phyloP scores from a whole-genome alignment of 2,797 vertebrate species.

The Choloepus didactylus region DNA sequence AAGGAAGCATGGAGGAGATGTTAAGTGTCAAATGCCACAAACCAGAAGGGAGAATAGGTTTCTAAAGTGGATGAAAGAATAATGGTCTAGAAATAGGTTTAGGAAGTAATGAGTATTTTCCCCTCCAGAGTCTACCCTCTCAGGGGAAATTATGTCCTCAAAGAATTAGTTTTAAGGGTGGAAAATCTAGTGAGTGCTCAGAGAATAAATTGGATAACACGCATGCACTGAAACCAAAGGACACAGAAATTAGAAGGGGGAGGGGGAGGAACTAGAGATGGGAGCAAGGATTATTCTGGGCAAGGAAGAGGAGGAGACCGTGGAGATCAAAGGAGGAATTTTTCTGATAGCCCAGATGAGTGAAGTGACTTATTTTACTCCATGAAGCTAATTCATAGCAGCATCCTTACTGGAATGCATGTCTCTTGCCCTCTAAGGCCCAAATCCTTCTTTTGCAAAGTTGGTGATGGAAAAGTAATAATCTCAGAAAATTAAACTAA shows the following conservation, averaged over 20 bases:
- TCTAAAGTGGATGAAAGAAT: background rate
- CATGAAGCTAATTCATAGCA: background rate
- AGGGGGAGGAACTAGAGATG: background rate
- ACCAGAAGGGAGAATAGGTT: background rate
- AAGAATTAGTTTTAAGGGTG: background rate
- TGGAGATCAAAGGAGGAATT: background rate
- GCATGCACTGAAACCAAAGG: background rate
- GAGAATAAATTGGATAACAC: background rate
- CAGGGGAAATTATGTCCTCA: background rate
- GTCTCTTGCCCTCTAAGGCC: background rate
- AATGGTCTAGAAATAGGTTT: background rate
- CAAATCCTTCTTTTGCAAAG: background rate
- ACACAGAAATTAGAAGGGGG: background rate
- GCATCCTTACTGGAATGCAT: background rate
- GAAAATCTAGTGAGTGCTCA: background rate
- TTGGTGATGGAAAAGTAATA: background rate
- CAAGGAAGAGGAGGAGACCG: background rate
- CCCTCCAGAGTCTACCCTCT: background rate
- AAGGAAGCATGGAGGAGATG: background rate
- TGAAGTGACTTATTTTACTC: background rate
- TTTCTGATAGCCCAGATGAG: background rate
- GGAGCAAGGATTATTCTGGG: background rate
- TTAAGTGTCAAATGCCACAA: background rate
- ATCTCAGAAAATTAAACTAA: conserved; percentile 53
- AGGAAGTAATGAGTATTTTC: background rate